phyloP scores from a whole-genome alignment of 2,797 vertebrate genomes.

The Emydoidea blandingii region DNA sequence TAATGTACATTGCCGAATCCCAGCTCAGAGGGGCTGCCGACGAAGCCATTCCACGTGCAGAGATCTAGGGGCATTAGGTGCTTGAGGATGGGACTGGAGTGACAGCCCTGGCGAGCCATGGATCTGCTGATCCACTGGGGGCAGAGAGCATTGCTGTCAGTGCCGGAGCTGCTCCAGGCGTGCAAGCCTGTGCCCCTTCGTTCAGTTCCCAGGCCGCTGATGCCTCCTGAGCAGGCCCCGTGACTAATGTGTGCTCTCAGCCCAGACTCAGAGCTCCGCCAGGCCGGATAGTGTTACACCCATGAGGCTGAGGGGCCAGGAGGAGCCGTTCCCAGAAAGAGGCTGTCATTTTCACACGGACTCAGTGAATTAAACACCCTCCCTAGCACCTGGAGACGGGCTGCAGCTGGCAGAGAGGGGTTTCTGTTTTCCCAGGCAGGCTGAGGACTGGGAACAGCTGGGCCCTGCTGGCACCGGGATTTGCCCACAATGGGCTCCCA shows the following conservation, averaged over 20 bases:
- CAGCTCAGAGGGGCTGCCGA: neutral
- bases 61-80: neutral
- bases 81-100: neutral
- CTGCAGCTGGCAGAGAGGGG: neutral
- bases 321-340: neutral
- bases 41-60: neutral
- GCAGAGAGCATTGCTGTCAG: neutral
- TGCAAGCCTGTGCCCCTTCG: neutral
- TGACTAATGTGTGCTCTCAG: neutral
- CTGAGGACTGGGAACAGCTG: constrained; percentile 1
- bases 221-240: neutral
- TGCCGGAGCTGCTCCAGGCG: neutral
- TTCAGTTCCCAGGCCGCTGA: neutral
- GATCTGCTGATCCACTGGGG: no score
- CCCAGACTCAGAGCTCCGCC: neutral
- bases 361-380: constrained; percentile 7
- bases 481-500: neutral
- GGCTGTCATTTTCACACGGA: neutral
- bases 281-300: constrained; percentile 5
- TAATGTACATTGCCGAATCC: neutral
- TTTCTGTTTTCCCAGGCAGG: constrained; percentile 6
- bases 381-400: neutral
- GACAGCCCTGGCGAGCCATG: neutral
- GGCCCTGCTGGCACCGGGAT: neutral
- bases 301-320: neutral